Conservation (phyloP, 2,888 invertebrate species). For the Pyrocoelia pectoralis region DNA sequence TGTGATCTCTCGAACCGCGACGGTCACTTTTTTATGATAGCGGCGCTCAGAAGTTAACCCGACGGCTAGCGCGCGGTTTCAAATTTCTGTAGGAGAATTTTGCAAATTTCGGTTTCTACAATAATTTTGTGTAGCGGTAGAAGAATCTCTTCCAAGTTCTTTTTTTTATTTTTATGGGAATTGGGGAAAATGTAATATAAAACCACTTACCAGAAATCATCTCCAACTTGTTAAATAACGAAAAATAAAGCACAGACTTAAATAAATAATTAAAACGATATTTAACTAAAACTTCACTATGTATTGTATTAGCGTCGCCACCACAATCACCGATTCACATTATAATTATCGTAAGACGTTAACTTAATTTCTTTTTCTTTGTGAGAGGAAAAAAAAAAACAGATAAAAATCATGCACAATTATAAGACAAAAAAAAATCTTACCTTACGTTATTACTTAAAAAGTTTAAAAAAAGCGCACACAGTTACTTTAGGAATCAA, state of each 20-base stretch:
- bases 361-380: neutral
- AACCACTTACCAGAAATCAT: neutral
- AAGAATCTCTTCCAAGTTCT: no score
- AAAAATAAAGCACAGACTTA: neutral
- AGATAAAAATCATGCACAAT: conserved; percentile 18
- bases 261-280: neutral
- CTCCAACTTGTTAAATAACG: conserved; percentile 3
- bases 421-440: conserved; percentile 40
- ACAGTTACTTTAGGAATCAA: conserved; percentile 60
- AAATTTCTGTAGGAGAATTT: no score
- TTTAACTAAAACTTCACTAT: neutral
- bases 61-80: no score
- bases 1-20: neutral
- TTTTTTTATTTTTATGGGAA: no score
- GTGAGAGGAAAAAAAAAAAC: conserved; percentile 16
- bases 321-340: conserved; percentile 3
- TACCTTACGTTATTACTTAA: conserved; percentile 58
- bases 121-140: no score
- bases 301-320: conserved; percentile 5
- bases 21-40: neutral
- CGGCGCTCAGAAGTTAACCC: no score
- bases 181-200: neutral
- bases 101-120: no score
- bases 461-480: conserved; percentile 58
- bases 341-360: conserved; percentile 3